Evolutionary conservation across 2,113 vertebrate species (phyloP).

Genomic region (Craseonycteris thonglongyai): DNA sequence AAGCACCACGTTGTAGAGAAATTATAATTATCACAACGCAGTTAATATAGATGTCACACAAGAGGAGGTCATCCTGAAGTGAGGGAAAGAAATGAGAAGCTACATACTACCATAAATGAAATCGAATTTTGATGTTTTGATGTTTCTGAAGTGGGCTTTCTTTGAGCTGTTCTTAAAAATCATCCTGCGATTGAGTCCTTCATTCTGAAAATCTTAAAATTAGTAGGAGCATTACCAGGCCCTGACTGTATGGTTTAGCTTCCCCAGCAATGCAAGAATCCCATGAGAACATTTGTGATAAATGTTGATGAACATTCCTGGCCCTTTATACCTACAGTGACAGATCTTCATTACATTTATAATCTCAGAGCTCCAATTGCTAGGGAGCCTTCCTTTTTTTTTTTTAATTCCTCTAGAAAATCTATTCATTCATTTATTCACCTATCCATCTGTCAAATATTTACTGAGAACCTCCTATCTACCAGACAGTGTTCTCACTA

Average conservation of each 20-base stretch:
- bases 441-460: neutral
- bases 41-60: slow-evolving; percentile 61
- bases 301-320: neutral
- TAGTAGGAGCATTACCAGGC: neutral
- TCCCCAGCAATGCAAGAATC: neutral
- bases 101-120: neutral
- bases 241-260: neutral
- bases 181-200: neutral
- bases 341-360: neutral
- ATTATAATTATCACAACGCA: slow-evolving; percentile 56
- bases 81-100: neutral
- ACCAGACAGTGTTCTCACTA: neutral
- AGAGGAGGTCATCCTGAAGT: neutral
- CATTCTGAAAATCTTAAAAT: neutral
- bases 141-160: neutral
- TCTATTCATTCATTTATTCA: neutral
- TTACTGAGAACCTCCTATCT: neutral
- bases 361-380: neutral
- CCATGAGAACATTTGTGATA: neutral
- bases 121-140: neutral
- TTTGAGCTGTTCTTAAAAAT: neutral
- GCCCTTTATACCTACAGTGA: neutral
- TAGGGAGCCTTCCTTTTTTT: neutral
- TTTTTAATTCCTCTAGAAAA: neutral
- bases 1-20: slow-evolving; percentile 65